phyloP scores from a whole-genome alignment of 2,113 vertebrate species.

The Podilymbus podiceps region DNA sequence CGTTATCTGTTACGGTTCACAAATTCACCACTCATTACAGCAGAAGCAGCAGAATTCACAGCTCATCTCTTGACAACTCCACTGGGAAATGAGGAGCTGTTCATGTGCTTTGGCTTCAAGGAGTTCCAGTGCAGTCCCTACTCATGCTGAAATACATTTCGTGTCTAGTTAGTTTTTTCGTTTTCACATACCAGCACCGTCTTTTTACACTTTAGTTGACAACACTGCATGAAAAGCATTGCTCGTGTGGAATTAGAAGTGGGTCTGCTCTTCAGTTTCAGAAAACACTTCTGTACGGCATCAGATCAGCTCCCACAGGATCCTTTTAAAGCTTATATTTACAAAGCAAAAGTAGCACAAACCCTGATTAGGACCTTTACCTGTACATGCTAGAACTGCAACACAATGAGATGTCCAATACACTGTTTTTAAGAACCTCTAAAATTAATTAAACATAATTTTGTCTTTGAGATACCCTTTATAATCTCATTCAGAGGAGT shows the following conservation, averaged over 20 bases:
- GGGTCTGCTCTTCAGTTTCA: background rate
- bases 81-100: background rate
- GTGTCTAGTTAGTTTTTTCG: background rate
- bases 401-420: background rate
- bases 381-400: background rate
- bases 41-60: background rate
- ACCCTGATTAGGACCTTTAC: background rate
- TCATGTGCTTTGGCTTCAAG: background rate
- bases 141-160: background rate
- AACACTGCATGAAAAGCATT: background rate
- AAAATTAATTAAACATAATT: background rate
- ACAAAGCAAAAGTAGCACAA: background rate
- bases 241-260: background rate
- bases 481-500: background rate
- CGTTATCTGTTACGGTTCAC: background rate
- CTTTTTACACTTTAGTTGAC: background rate
- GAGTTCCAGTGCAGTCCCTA: background rate
- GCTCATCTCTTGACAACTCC: background rate
- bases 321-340: background rate
- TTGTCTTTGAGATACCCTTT: background rate
- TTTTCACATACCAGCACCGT: background rate
- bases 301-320: background rate
- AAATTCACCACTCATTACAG: background rate
- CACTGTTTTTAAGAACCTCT: background rate
- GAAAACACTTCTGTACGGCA: background rate